A percentile compares a stretch with the other conserved stretches of the same genome.
Evolutionary conservation across 2,113 vertebrate genomes (phyloP).

Genomic region (Naja naja): DNA sequence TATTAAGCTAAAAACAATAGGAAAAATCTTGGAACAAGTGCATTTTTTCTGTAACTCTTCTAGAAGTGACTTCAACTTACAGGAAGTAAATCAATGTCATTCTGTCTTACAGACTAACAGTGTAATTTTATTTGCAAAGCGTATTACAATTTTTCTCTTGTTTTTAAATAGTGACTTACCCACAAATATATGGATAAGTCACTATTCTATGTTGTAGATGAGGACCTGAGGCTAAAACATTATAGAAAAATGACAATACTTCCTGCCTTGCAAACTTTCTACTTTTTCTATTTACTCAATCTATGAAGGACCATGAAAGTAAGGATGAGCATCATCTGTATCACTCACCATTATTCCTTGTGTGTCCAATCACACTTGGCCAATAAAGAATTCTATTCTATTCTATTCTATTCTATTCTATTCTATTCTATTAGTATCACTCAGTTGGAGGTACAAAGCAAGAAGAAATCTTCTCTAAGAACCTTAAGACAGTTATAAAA

Average conservation of each 20-base stretch:
- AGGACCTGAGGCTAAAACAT: not conserved
- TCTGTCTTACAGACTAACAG: not conserved
- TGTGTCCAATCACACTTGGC: no score
- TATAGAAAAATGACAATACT: not conserved
- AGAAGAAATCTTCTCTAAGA: not conserved
- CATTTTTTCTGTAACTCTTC: not conserved
- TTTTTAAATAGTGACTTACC: not conserved
- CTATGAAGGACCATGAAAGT: not conserved
- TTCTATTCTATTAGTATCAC: not conserved
- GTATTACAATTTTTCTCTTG: not conserved
- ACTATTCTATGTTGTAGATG: not conserved
- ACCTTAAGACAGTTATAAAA: not conserved
- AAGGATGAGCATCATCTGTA: not conserved
- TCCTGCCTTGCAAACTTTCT: not conserved
- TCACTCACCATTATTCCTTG: not conserved
- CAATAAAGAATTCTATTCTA: no score
- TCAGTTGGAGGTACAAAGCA: not conserved
- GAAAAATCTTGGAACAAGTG: not conserved
- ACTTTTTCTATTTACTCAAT: not conserved
- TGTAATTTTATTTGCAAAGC: not conserved
- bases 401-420: no score
- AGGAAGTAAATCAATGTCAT: not conserved
- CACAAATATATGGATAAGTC: not conserved
- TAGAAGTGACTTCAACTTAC: not conserved
- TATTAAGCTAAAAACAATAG: not conserved